phyloP scores from a whole-genome alignment of 2,888 invertebrate genomes.

The Stenodera caucasica region DNA sequence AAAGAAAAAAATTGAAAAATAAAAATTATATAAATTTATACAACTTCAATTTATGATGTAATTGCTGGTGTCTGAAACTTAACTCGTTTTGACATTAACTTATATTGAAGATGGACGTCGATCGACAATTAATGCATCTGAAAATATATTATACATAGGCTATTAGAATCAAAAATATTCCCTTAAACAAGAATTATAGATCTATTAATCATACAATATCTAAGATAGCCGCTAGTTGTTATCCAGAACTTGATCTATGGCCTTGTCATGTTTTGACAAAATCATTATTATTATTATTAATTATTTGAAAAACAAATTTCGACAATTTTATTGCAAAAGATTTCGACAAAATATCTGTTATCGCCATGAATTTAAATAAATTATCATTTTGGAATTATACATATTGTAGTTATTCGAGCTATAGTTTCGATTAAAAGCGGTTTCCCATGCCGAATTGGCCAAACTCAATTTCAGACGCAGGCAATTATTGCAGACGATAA shows the following conservation, averaged over 20 bases:
- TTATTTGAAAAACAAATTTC: too few relatives aligned
- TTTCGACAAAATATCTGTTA: not conserved
- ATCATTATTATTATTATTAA: too few relatives aligned
- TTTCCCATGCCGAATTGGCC: constrained; percentile 11
- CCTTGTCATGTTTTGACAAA: constrained; percentile 50
- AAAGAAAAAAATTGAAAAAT: too few relatives aligned
- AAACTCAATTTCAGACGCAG: constrained; percentile 13
- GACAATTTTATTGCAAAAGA: constrained; percentile 1
- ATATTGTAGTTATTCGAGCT: constrained; percentile 2
- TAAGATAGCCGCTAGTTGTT: constrained; percentile 2
- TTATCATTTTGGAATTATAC: constrained; percentile 4
- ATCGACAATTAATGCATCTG: constrained; percentile 51
- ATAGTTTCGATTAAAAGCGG: constrained; percentile 8
- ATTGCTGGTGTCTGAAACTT: constrained; percentile 40
- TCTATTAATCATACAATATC: constrained; percentile 49
- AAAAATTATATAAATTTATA: constrained; percentile 31
- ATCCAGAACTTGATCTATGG: not conserved
- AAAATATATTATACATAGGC: constrained; percentile 50
- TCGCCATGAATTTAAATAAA: constrained; percentile 6
- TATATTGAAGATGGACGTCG: constrained; percentile 48
- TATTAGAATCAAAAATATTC: constrained; percentile 47
- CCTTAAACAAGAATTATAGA: constrained; percentile 51
- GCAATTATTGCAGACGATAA: constrained; percentile 14
- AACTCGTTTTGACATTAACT: constrained; percentile 50
- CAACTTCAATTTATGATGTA: constrained; percentile 46